Evolutionary conservation across 2,888 invertebrate species (phyloP).

Genomic region (Agrotis puta): DNA sequence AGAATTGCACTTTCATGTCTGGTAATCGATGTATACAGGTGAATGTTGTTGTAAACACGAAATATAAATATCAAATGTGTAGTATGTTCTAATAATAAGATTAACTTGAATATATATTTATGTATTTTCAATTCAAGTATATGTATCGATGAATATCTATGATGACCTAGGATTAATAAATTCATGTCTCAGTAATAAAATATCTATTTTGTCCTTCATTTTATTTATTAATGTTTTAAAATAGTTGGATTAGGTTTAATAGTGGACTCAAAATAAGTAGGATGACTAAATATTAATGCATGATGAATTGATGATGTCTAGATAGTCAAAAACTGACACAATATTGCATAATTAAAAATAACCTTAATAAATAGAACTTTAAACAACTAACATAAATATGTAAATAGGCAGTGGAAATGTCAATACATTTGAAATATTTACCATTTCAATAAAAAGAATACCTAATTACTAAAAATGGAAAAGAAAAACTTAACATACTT

Average conservation of each 20-base stretch:
- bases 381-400: too few species aligned
- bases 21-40: slow-evolving; percentile 36
- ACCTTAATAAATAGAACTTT: not conserved
- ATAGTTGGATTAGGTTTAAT: not conserved
- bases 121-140: slow-evolving; percentile 29
- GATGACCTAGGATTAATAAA: slow-evolving; percentile 13
- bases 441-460: not conserved
- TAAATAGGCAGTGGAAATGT: not conserved
- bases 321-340: not conserved
- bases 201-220: not conserved
- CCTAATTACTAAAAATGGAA: not conserved
- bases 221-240: not conserved
- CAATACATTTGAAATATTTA: not conserved
- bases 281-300: not conserved
- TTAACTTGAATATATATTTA: not conserved
- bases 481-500: not conserved
- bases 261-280: not conserved
- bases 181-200: not conserved
- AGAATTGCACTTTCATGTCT: slow-evolving; percentile 26
- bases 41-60: slow-evolving; percentile 44
- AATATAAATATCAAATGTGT: slow-evolving; percentile 36
- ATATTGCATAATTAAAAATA: not conserved
- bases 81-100: slow-evolving; percentile 23
- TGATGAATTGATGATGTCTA: not conserved
- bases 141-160: slow-evolving; percentile 22